These are phyloP conservation scores for Phyto melanocephala DNA, from an alignment of 2,888 invertebrate genomes.

Conservation along the genomic window DNA sequence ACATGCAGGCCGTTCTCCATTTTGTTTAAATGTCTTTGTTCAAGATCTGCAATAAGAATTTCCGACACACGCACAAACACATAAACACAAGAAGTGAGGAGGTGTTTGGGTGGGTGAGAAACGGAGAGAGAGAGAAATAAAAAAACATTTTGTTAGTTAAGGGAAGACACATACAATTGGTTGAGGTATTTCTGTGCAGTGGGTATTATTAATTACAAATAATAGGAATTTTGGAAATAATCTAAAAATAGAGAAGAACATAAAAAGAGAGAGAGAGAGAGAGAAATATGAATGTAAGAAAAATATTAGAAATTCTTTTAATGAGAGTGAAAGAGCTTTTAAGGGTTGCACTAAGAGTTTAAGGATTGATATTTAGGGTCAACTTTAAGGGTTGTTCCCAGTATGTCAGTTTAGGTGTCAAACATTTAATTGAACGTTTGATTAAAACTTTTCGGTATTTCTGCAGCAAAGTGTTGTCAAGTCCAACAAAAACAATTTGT, in stretches of 20 bases:
- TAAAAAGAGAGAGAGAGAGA: not conserved
- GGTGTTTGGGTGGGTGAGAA: conserved; percentile 40
- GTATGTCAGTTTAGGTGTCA: too few relatives aligned
- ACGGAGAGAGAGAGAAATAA: conserved; percentile 37
- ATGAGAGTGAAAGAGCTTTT: too few relatives aligned
- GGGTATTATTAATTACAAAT: conserved; percentile 65
- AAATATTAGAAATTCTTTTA: too few relatives aligned
- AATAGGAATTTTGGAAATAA: conserved; percentile 65
- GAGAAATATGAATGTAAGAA: not conserved
- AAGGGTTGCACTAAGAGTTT: too few relatives aligned
- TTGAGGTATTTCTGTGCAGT: too few relatives aligned
- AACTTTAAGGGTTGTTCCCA: too few relatives aligned
- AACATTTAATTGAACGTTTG: too few relatives aligned
- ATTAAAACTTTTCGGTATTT: too few relatives aligned
- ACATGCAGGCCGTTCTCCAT: conserved; percentile 73
- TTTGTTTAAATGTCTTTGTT: conserved; percentile 70
- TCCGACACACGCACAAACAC: conserved; percentile 46
- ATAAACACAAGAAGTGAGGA: conserved; percentile 26
- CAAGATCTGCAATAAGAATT: conserved; percentile 66
- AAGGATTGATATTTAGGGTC: too few relatives aligned
- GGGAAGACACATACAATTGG: conserved; percentile 10
- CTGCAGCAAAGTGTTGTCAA: too few relatives aligned
- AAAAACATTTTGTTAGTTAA: conserved; percentile 45
- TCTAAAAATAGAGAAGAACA: conserved; percentile 33
- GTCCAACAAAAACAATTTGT: too few relatives aligned